phyloP scores from a whole-genome alignment of 2,797 vertebrate genomes.

The Sitta carolinensis region DNA sequence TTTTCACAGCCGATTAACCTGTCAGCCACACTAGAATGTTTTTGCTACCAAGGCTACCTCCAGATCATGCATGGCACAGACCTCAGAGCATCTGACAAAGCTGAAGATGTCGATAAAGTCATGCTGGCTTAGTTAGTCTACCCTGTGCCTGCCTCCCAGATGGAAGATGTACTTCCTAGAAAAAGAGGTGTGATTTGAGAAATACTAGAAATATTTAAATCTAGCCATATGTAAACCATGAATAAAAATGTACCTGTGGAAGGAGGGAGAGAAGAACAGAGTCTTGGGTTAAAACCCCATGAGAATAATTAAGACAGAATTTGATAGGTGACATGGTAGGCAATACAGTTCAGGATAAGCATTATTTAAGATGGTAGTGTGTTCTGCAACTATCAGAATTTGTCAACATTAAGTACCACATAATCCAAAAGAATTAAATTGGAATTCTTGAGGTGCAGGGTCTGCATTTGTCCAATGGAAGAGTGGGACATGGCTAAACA shows the following conservation, averaged over 20 bases:
- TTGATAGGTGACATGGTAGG: background rate
- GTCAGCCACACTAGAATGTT: background rate
- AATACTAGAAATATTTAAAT: background rate
- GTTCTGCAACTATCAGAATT: background rate
- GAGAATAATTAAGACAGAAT: background rate
- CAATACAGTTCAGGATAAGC: background rate
- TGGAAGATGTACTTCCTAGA: background rate
- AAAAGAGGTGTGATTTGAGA: background rate
- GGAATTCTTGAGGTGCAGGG: background rate
- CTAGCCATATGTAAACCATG: background rate
- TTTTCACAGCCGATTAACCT: background rate
- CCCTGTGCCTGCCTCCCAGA: background rate
- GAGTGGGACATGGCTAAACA: background rate
- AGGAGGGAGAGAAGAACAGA: background rate
- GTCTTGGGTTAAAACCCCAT: background rate
- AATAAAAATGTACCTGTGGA: background rate
- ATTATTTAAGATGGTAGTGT: background rate
- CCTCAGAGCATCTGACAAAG: background rate
- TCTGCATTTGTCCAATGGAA: background rate
- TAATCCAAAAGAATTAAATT: background rate
- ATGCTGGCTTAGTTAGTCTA: background rate
- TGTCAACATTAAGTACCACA: background rate
- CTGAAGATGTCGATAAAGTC: background rate
- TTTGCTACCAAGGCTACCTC: background rate
- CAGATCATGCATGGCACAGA: background rate